Evolutionary conservation across 2,797 vertebrate species (phyloP).

Genomic region (Lagorchestes hirsutus): DNA sequence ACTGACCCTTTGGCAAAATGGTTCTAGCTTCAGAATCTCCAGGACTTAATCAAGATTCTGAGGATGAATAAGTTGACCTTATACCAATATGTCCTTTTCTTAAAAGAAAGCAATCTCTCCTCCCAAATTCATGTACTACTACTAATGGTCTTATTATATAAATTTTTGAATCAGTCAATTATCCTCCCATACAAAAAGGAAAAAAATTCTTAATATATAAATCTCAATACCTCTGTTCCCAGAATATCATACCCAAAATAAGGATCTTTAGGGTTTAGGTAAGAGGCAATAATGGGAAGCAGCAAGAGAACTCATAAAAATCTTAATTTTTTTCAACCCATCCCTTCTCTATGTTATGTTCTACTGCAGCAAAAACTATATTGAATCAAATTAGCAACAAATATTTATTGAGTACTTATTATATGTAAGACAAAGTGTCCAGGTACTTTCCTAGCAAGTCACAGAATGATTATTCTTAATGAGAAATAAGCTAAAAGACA

Average conservation of each 20-base stretch:
- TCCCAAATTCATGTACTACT: background rate
- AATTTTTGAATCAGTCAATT: background rate
- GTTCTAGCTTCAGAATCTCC: background rate
- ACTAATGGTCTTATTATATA: background rate
- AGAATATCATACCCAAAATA: background rate
- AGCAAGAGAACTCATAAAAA: background rate
- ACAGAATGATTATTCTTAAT: background rate
- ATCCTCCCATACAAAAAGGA: background rate
- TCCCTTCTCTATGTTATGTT: background rate
- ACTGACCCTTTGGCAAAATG: background rate
- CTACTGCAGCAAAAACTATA: background rate
- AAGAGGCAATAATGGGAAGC: background rate
- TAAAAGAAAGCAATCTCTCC: background rate
- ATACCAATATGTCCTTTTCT: background rate
- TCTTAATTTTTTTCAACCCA: background rate
- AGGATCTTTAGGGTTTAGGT: background rate
- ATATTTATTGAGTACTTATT: background rate
- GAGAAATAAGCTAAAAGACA: background rate
- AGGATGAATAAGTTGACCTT: background rate
- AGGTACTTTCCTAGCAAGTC: background rate
- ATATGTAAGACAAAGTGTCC: background rate
- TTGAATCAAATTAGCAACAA: background rate
- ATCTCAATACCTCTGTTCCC: background rate
- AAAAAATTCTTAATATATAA: background rate
- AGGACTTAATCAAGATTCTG: background rate